These are phyloP conservation scores for Hemaris fuciformis DNA, from an alignment of 2,888 invertebrate genomes.

Conservation along the genomic window DNA sequence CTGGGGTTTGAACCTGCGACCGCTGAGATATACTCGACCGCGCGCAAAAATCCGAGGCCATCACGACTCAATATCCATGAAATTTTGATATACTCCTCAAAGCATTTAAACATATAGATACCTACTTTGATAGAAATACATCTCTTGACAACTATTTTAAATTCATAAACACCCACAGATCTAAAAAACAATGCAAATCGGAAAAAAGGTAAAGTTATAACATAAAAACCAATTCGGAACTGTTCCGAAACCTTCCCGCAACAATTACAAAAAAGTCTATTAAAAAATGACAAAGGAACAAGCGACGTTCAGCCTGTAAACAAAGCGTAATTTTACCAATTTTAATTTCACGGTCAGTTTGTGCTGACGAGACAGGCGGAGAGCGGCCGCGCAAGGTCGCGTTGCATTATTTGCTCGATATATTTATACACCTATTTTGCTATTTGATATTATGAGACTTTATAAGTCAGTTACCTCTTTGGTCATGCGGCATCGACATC, in stretches of 20 bases:
- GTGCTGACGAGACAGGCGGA: conserved; percentile 9
- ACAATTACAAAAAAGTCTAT: background rate
- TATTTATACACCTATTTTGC: background rate
- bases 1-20: too few relatives aligned
- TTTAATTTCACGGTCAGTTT: conserved; percentile 34
- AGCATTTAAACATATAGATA: too few relatives aligned
- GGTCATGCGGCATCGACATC: too few relatives aligned
- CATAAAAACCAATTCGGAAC: background rate
- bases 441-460: background rate
- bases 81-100: too few relatives aligned
- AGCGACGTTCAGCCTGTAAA: conserved; percentile 15
- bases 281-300: background rate
- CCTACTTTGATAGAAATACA: background rate
- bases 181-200: background rate
- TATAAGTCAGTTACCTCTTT: too few relatives aligned
- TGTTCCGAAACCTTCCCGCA: background rate
- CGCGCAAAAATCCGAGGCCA: too few relatives aligned
- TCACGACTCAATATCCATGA: too few relatives aligned
- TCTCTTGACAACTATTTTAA: background rate
- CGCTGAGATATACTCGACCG: too few relatives aligned
- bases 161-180: too few relatives aligned
- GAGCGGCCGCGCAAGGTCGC: conserved; percentile 16
- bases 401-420: conserved; percentile 9
- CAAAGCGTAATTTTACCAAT: conserved; percentile 26
- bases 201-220: background rate